Base-by-base conservation (phyloP, 2,797 vertebrate genomes). In the Sphenodon punctatus region DNA sequence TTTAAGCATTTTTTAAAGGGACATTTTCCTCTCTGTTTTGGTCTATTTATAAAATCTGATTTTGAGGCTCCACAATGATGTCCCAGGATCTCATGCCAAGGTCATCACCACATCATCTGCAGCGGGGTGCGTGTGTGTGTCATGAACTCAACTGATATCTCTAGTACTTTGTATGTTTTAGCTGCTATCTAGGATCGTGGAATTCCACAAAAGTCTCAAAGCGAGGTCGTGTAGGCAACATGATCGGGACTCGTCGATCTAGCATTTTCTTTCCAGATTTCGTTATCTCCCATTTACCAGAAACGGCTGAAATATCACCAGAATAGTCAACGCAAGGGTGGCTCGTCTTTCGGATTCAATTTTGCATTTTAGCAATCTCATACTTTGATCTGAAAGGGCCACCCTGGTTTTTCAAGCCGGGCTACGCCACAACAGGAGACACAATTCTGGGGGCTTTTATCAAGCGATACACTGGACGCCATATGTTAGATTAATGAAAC, bases 281-380 rank as follows among this genome's bases (percentile, higher is more conserved):
- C 48, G 5, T 4, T 68, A 63, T 34, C 39, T 41, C 43, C 42
- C 70, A 81, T 67, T 81, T 84, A 75, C 78, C 80, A 45, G 23
- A 75, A 87, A 73, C 23, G 77, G 58, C 58, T 86, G 67, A 65
- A 61, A 69, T 65, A 30, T 73, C 43, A 84, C 67, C 46, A 34
- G 70, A 15, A 19, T 3, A 78, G 49, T 76, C 58, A 78, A 70
- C n/a, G n/a, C n/a, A 82, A 82, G 66, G 82, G 56, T 10, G 67
- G 69, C 69, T 85, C 78, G 65, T 84, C 27, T 45, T 75, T 48
- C 64, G 82, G 76, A 92, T 88, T 84, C 84, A 66, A 75, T 39
- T 55, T 25, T 80, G 27, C 20, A 72, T 32, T 84, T 76, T 67
- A 55, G 76, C 46, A 82, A 49, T 86, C 89, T 83, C 41, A 42